These are phyloP conservation scores for Sturnus vulgaris DNA, from an alignment of 2,113 vertebrate genomes.

Conservation along the genomic window DNA sequence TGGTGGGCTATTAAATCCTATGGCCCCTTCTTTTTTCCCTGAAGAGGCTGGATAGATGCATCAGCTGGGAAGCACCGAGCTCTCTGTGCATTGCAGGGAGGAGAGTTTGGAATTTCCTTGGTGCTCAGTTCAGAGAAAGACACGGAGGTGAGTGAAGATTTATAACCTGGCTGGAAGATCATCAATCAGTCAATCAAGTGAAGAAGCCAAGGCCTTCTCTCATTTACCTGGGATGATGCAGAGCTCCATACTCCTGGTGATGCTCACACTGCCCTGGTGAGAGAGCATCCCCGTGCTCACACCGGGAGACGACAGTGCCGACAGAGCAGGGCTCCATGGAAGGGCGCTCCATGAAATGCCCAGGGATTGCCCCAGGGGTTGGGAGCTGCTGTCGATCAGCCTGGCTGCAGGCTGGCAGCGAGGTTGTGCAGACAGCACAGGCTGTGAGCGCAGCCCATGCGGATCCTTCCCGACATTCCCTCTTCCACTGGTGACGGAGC, in stretches of 20 bases:
- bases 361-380: background rate
- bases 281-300: accelerated
- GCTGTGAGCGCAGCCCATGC: accelerated
- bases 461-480: accelerated
- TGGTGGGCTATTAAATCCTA: background rate
- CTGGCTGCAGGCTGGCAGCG: background rate
- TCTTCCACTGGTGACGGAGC: background rate
- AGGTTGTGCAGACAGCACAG: accelerated
- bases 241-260: accelerated
- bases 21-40: background rate
- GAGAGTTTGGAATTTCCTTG: background rate
- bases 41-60: background rate
- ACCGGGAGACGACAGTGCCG: accelerated
- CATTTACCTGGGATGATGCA: background rate
- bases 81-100: accelerated
- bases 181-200: background rate
- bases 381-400: background rate
- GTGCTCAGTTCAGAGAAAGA: background rate
- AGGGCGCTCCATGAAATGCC: background rate
- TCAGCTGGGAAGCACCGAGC: accelerated
- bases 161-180: background rate
- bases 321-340: background rate
- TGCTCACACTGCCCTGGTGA: background rate
- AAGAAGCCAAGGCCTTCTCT: background rate
- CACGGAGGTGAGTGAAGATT: background rate